Conservation (phyloP, 2,888 invertebrate genomes). For the Eubasilissa splendida region DNA sequence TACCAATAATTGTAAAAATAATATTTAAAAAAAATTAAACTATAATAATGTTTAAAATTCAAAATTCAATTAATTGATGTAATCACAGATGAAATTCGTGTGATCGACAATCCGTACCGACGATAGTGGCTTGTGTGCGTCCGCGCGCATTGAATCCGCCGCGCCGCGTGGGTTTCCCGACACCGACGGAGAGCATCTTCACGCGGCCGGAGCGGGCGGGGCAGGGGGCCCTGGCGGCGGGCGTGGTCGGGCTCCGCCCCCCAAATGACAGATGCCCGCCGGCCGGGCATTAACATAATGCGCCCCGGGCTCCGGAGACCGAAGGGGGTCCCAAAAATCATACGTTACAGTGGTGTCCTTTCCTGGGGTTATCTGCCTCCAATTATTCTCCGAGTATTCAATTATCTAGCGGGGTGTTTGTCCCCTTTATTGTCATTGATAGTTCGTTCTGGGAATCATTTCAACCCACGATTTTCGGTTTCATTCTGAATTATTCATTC, state of each 20-base stretch:
- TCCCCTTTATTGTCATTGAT: too few species aligned
- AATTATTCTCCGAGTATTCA: slow-evolving; percentile 26
- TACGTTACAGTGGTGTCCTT: neutral
- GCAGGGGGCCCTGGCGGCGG: neutral
- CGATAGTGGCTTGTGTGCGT: too few species aligned
- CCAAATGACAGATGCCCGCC: slow-evolving; percentile 27
- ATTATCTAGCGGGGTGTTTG: neutral
- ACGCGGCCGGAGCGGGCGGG: neutral
- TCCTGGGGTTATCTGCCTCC: neutral
- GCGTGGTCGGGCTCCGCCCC: slow-evolving; percentile 17
- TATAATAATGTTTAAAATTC: too few species aligned
- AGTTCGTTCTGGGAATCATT: too few species aligned
- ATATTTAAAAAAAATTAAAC: too few species aligned
- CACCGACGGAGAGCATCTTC: neutral
- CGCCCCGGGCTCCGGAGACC: neutral
- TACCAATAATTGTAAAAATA: too few species aligned
- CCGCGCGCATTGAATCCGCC: too few species aligned
- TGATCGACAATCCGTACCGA: too few species aligned
- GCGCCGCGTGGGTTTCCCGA: neutral
- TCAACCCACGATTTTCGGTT: too few species aligned
- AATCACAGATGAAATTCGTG: too few species aligned
- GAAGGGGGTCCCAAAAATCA: neutral
- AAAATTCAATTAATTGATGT: too few species aligned
- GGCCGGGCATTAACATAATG: neutral
- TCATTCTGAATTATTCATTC: too few species aligned